phyloP scores from a whole-genome alignment of 2,888 invertebrate species.

The Pollenia amentaria region DNA sequence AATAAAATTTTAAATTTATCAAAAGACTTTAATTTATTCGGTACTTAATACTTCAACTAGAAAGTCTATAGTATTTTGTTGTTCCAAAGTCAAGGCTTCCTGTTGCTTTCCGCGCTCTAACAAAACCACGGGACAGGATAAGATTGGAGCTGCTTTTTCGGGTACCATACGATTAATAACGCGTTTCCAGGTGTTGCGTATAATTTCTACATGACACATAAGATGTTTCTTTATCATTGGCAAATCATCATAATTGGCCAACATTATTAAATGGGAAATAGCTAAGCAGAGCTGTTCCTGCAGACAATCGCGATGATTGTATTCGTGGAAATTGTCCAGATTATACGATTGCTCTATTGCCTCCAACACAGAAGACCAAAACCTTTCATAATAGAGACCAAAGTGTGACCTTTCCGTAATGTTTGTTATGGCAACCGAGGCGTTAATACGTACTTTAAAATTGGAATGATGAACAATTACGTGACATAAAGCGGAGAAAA shows the following conservation, averaged over 20 bases:
- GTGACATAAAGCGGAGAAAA: conserved; percentile 88
- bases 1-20: conserved; percentile 6
- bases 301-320: conserved; percentile 93
- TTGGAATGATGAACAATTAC: conserved; percentile 91
- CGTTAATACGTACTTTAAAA: conserved; percentile 95
- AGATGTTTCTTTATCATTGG: conserved; percentile 83
- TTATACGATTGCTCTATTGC: conserved; percentile 92
- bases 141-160: conserved; percentile 81
- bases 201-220: conserved; percentile 79
- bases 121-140: conserved; percentile 68
- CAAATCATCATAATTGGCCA: conserved; percentile 87
- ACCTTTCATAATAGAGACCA: conserved; percentile 86
- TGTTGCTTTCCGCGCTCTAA: conserved; percentile 36
- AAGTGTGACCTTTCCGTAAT: conserved; percentile 87
- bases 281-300: conserved; percentile 93
- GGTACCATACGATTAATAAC: conserved; percentile 83
- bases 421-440: conserved; percentile 90
- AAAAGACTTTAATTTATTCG: conserved; percentile 35
- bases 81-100: conserved; percentile 36
- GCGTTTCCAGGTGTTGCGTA: conserved; percentile 81
- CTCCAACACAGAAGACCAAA: conserved; percentile 90
- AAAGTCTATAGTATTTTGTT: conserved; percentile 61
- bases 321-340: conserved; percentile 93
- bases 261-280: conserved; percentile 89
- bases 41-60: conserved; percentile 57